Conservation (phyloP, 2,113 vertebrate genomes). For the Myotis brandtii region DNA sequence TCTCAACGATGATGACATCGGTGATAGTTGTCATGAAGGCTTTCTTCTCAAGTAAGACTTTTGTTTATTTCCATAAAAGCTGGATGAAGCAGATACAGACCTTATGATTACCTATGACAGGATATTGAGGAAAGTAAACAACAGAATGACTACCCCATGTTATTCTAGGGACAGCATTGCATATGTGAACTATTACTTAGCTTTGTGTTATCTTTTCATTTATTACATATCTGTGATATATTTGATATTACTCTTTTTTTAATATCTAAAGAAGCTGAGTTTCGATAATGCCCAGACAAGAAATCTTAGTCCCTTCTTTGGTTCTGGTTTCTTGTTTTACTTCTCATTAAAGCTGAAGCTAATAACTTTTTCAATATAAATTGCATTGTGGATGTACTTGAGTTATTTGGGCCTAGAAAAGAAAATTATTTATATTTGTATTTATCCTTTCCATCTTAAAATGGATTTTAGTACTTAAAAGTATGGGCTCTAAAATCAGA, state of each 20-base stretch:
- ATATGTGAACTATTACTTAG: background rate
- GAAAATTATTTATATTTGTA: background rate
- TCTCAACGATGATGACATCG: constrained; percentile 97
- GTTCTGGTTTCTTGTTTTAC: constrained; percentile 25
- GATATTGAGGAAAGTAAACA: background rate
- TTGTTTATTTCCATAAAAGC: constrained; percentile 60
- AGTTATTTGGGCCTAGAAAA: constrained; percentile 10
- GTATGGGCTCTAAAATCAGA: background rate
- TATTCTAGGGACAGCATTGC: background rate
- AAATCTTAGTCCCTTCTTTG: background rate
- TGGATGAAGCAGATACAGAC: background rate
- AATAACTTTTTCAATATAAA: constrained; percentile 15
- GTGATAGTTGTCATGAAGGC: constrained; percentile 97
- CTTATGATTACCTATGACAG: background rate
- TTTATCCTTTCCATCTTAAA: background rate
- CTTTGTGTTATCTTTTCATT: background rate
- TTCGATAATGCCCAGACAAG: background rate
- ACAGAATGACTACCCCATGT: background rate
- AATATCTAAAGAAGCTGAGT: constrained; percentile 5
- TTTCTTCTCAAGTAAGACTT: constrained; percentile 96
- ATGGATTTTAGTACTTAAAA: constrained; percentile 24
- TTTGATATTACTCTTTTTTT: background rate
- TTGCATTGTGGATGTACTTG: background rate
- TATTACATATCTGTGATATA: background rate
- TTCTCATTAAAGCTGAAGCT: constrained; percentile 27